A percentile compares a stretch with the other conserved stretches of the same genome.
Evolutionary conservation across 2,113 vertebrate genomes (phyloP).

Genomic region (Nicator chloris): DNA sequence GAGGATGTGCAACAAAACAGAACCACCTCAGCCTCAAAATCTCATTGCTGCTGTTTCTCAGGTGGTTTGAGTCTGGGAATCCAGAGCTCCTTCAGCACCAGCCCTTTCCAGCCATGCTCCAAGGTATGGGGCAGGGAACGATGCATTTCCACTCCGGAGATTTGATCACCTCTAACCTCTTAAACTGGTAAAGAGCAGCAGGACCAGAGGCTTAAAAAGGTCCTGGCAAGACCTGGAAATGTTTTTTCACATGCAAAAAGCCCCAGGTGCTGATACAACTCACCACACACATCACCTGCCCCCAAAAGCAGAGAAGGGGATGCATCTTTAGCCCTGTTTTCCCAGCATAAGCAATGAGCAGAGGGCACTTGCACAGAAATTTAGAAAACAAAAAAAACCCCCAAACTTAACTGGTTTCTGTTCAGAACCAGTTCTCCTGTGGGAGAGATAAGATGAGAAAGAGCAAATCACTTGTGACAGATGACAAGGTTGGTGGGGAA

Average conservation of each 20-base stretch:
- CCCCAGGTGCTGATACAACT: neutral
- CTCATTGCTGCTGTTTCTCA: neutral
- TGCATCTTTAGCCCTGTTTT: neutral
- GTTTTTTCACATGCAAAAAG: neutral
- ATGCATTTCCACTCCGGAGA: neutral
- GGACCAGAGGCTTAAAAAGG: neutral
- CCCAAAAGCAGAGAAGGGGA: neutral
- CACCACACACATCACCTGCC: neutral
- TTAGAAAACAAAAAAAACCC: neutral
- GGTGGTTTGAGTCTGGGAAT: neutral
- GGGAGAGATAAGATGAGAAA: neutral
- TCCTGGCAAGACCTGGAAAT: neutral
- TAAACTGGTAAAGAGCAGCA: neutral
- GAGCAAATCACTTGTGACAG: conserved; percentile 37
- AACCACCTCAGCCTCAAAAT: neutral
- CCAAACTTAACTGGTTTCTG: neutral
- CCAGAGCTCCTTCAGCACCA: neutral
- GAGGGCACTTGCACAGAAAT: neutral
- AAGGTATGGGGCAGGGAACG: rapidly evolving
- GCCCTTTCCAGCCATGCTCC: neutral
- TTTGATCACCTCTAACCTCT: neutral
- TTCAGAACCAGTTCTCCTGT: neutral
- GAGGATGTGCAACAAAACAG: neutral
- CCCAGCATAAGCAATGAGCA: neutral
- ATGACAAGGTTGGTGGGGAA: conserved; percentile 23